A percentile compares a stretch with the other conserved stretches of the same genome.
Evolutionary conservation across 1,140 invertebrate genomes (phyloP).

Genomic region (Diorhabda sublineata): DNA sequence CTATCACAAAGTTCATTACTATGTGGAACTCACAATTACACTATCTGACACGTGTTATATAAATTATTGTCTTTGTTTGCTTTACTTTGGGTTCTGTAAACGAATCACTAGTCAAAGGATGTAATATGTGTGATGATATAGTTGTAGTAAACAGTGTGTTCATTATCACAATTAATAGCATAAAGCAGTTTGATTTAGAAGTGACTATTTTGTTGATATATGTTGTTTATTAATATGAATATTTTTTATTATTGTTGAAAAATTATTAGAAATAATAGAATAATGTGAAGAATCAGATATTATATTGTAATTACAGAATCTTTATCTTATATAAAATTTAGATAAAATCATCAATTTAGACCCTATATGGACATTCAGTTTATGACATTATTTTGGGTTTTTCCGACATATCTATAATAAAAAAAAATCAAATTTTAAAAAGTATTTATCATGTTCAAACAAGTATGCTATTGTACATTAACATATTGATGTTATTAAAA

Average conservation of each 20-base stretch:
- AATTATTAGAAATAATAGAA: neutral
- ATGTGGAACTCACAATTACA: no score
- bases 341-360: neutral
- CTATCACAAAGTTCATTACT: no score
- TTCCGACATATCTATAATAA: slow-evolving; percentile 12
- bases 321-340: neutral
- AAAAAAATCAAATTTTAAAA: slow-evolving; percentile 23
- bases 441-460: slow-evolving; percentile 28
- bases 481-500: slow-evolving; percentile 32
- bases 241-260: slow-evolving; percentile 12
- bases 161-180: no score
- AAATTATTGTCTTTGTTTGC: no score
- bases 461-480: slow-evolving; percentile 31
- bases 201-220: slow-evolving; percentile 23
- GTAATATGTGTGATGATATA: no score
- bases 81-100: no score
- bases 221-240: slow-evolving; percentile 18
- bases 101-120: no score
- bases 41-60: no score
- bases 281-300: slow-evolving; percentile 14
- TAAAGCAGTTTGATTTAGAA: slow-evolving; percentile 5
- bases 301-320: neutral
- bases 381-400: neutral
- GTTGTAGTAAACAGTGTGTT: no score
- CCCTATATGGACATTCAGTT: neutral